phyloP scores from a whole-genome alignment of 2,888 invertebrate species.

The Zootermopsis nevadensis region DNA sequence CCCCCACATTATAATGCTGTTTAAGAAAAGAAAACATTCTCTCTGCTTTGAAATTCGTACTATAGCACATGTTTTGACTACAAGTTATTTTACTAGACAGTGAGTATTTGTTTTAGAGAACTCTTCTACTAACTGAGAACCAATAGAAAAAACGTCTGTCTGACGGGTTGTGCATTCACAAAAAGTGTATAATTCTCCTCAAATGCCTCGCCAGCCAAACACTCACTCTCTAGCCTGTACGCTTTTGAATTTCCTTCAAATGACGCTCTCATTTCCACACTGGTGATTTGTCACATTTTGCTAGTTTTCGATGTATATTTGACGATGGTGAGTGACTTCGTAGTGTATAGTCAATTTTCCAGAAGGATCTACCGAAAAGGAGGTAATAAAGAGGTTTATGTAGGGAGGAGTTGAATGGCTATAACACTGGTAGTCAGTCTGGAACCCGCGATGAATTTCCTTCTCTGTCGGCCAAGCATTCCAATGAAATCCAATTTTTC shows the following conservation, averaged over 20 bases:
- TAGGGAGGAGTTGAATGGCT: conserved; percentile 7
- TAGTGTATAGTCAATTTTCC: background rate
- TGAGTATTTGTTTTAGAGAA: too few relatives aligned
- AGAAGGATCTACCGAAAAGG: conserved; percentile 10
- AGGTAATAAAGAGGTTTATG: conserved; percentile 37
- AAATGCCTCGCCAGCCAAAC: too few relatives aligned
- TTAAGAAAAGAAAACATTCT: too few relatives aligned
- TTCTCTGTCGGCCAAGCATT: conserved; percentile 16
- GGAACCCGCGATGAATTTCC: conserved; percentile 1
- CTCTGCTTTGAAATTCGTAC: too few relatives aligned
- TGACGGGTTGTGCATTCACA: too few relatives aligned
- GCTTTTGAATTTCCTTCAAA: background rate
- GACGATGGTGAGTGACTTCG: conserved; percentile 13
- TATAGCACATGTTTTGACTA: too few relatives aligned
- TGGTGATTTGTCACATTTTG: conserved; percentile 36
- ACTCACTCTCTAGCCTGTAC: background rate
- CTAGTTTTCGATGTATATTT: background rate
- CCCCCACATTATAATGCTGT: too few relatives aligned
- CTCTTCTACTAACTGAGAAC: too few relatives aligned
- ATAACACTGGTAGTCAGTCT: background rate
- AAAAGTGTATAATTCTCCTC: too few relatives aligned
- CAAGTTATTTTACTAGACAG: too few relatives aligned
- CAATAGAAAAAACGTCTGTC: too few relatives aligned
- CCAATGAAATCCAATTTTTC: conserved; percentile 50
- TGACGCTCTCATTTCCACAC: background rate